Base-by-base conservation (phyloP, 1,140 invertebrate species). In the Conus betulinus region DNA sequence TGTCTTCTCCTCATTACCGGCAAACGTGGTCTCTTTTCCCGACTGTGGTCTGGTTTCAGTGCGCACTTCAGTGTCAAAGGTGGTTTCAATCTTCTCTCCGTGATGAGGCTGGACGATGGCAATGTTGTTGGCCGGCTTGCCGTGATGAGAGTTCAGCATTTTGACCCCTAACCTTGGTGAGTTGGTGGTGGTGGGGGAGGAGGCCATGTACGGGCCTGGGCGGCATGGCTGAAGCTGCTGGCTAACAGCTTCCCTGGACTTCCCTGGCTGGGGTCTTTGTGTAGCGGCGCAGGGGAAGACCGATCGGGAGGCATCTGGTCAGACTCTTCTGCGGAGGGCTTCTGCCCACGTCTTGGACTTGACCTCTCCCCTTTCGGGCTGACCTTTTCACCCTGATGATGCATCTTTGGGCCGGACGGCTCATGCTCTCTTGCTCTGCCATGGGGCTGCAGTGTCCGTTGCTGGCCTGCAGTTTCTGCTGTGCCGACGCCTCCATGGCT, bases 61-160 rank as follows among this genome's bases (percentile, higher is more conserved):
- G 55, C 93, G 90, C n/a, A 94, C 94, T 87, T 94, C 93, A 4
- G 92, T 90, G 87, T 95, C 94, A 90, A 95, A 95, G 11, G 94
- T 95, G 25, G 95, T 95, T 86, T 95, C 95, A 11, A 94, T 92
- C 89, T 95, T 95, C 90, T 94, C 93, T n/a, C 93, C 93, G 82
- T 93, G 92, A 52, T 93, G 90, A 10, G 93, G 93, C 79, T 94
- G 93, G 63, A 94, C 93, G 13, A 94, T 93, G 1, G 93, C 93
- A 23, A 94, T 93, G 90, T 94, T 94, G 88, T 93, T 94, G 27
- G 93, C 93, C 0, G 92, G 90, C 84, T 92, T 92, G n/a, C 91
- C 88, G n/a, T 93, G 89, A 79, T 93, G 92, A 11, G 93, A 91
- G 39, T 91, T 91, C 13, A 94, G 90, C 88, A 92, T 92, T 90